Base-by-base conservation (phyloP, 2,113 vertebrate genomes). In the Pelmatolapia mariae region DNA sequence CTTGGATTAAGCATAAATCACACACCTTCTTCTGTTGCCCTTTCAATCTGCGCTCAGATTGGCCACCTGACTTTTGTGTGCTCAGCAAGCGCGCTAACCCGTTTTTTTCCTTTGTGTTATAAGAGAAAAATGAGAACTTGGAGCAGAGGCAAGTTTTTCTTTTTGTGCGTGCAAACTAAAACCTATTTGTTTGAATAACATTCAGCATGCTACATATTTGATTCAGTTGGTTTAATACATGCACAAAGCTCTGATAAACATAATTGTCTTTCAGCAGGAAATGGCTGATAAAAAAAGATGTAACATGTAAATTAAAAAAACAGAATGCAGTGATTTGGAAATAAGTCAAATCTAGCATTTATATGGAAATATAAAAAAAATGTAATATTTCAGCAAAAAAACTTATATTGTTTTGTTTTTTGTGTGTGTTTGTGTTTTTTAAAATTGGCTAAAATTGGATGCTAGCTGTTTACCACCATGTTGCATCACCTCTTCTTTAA, bases 1-100 rank as follows among this genome's bases (percentile, higher is more conserved):
- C 91, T 10, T 80, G 86, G 89, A 93, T 93, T 88, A 93, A 66
- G 61, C 87, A 91, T 95, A 93, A 94, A 94, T 94, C 94, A 88
- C 31, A 81, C 40, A 54, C 87, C 56, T 83, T 76, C 89, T 82
- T 86, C 71, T 87, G 83, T 85, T 85, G 84, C 81, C 84, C 83
- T 84, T 80, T 90, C 90, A 82, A 45, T 93, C 93, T 87, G 88
- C 29, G 16, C 90, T 85, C 76, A 19, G 76, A 91, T 43, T 86
- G 91, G 84, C 10, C 59, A 79, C 80, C 78, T 50, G 78, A 73
- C 53, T 88, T 92, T 80, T 89, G 85, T 93, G 85, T 90, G 82
- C 87, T 92, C 89, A 89, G 91, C 86, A 89, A 73, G 82, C 6
- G 38, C 16, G 52, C 84, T 11, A 57, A 50, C 22, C 22, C 24